These are phyloP conservation scores for Drosophila obscura DNA, from an alignment of 1,140 invertebrate species.

Conservation along the genomic window DNA sequence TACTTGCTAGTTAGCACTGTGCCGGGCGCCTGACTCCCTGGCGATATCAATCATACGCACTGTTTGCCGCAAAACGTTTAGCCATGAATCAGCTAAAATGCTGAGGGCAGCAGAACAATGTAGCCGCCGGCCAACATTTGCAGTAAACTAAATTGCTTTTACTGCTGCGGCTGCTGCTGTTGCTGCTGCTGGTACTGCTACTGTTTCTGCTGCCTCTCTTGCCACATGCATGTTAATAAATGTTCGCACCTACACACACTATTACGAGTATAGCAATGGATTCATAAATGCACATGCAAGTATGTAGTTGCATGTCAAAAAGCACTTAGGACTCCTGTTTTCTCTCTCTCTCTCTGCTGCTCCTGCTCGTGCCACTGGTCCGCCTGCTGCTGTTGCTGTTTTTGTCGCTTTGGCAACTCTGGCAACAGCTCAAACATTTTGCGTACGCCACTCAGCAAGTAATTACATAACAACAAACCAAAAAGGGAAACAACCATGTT, in stretches of 20 bases:
- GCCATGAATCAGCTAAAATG: constrained; percentile 78
- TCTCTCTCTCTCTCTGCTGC: constrained; percentile 21
- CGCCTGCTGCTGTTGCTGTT: constrained; percentile 15
- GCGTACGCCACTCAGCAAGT: constrained; percentile 71
- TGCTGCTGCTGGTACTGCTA: constrained; percentile 59
- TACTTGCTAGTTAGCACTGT: constrained; percentile 34
- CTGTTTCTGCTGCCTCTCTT: no score
- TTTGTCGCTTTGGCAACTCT: constrained; percentile 51
- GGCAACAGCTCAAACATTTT: constrained; percentile 65
- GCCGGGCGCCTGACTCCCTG: constrained; percentile 5
- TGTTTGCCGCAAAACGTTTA: constrained; percentile 71
- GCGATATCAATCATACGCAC: constrained; percentile 80
- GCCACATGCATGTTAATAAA: constrained; percentile 75
- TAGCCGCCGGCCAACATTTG: constrained; percentile 63
- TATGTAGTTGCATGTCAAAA: constrained; percentile 72
- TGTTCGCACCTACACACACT: constrained; percentile 67
- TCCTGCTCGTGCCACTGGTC: constrained; percentile 2
- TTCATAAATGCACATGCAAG: constrained; percentile 46
- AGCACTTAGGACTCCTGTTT: constrained; percentile 59
- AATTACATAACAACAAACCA: constrained; percentile 69
- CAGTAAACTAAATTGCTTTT: constrained; percentile 81
- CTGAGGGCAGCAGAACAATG: constrained; percentile 51
- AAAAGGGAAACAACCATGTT: constrained; percentile 17
- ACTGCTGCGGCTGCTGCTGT: constrained; percentile 36
- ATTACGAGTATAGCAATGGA: constrained; percentile 22